These are phyloP conservation scores for Glyptemys insculpta DNA, from an alignment of 2,797 vertebrate genomes.

Conservation along the genomic window DNA sequence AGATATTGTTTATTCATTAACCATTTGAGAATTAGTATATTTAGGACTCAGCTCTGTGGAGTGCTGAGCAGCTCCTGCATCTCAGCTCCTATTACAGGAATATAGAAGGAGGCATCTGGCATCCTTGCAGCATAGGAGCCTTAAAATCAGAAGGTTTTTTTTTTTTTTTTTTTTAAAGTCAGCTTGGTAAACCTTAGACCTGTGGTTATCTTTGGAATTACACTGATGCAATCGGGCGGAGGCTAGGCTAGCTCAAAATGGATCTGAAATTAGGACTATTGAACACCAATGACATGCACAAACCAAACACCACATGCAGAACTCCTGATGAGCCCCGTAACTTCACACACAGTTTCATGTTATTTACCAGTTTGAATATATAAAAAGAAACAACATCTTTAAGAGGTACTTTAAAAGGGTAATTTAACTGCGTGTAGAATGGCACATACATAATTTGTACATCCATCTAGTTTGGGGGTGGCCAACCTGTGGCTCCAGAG, in stretches of 20 bases:
- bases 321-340: background rate
- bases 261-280: slow-evolving; percentile 44
- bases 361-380: background rate
- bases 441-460: background rate
- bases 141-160: background rate
- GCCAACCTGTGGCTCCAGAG: too few species aligned
- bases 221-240: slow-evolving; percentile 1
- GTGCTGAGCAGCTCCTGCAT: background rate
- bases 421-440: background rate
- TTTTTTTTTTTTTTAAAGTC: background rate
- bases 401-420: background rate
- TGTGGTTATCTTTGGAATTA: slow-evolving; percentile 39
- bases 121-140: fast-evolving
- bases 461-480: background rate
- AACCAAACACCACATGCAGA: background rate
- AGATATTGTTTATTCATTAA: background rate
- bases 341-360: background rate
- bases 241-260: background rate
- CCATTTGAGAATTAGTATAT: background rate
- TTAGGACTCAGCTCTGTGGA: background rate
- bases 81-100: background rate
- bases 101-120: background rate
- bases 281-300: background rate
- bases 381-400: slow-evolving; percentile 9
- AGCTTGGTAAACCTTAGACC: background rate